Conservation (phyloP, 2,113 vertebrate species). For the Semnopithecus entellus region DNA sequence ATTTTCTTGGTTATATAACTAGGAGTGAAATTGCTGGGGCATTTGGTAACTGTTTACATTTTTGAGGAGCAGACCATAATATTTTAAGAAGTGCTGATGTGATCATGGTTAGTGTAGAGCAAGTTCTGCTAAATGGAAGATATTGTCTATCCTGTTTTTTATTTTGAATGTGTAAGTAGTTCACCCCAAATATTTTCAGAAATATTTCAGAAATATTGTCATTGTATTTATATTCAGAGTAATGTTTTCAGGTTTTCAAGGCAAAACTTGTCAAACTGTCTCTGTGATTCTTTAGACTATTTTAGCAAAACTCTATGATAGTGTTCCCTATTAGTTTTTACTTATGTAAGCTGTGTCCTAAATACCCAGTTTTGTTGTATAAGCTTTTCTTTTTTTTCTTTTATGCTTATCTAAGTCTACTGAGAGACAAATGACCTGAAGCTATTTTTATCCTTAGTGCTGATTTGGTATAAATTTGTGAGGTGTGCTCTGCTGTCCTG, state of each 20-base stretch:
- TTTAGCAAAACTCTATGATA: background rate
- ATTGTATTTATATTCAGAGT: background rate
- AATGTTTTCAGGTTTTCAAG: background rate
- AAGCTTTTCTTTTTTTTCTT: slow-evolving; percentile 24
- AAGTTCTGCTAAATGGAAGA: slow-evolving; percentile 8
- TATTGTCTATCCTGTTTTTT: background rate
- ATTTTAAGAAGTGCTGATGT: background rate
- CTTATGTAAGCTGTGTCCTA: slow-evolving; percentile 41
- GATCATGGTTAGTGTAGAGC: background rate
- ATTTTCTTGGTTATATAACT: background rate
- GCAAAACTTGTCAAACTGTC: background rate
- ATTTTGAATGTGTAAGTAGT: background rate
- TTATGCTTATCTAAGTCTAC: background rate
- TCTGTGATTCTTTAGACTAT: background rate
- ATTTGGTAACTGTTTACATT: background rate
- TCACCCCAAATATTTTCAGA: background rate
- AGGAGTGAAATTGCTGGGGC: background rate
- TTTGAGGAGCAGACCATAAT: background rate
- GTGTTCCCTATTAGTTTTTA: background rate
- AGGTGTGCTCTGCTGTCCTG: background rate
- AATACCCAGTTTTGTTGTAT: slow-evolving; percentile 57
- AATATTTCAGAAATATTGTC: background rate
- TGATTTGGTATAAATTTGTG: slow-evolving; percentile 26
- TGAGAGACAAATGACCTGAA: slow-evolving; percentile 47
- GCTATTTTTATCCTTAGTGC: slow-evolving; percentile 26